phyloP scores from a whole-genome alignment of 2,888 invertebrate species.

The Drosophila stalkeri region DNA sequence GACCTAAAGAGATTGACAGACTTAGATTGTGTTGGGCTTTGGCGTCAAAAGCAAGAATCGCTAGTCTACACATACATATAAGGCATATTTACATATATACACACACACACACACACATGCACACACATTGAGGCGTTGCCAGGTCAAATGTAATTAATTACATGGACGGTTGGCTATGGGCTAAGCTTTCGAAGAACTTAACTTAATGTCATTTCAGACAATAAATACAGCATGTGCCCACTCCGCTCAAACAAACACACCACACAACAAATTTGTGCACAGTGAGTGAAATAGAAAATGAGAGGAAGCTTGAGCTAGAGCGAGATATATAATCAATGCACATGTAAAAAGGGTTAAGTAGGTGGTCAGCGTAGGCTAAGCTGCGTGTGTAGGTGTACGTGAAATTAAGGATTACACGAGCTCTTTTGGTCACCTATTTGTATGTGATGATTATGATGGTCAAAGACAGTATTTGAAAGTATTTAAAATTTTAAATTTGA shows the following conservation, averaged over 20 bases:
- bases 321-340: conserved; percentile 12
- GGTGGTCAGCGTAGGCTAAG: conserved; percentile 51
- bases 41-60: conserved; percentile 1
- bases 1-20: not conserved
- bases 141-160: conserved; percentile 53
- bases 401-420: conserved; percentile 46
- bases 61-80: conserved; percentile 21
- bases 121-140: conserved; percentile 21
- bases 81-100: not conserved
- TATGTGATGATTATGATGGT: no score
- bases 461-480: not conserved
- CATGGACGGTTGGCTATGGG: conserved; percentile 35
- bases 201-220: conserved; percentile 20
- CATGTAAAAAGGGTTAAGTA: conserved; percentile 54
- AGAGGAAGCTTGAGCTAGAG: not conserved
- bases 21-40: not conserved
- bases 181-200: conserved; percentile 20
- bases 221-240: conserved; percentile 5
- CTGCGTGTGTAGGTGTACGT: conserved; percentile 35
- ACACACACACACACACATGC: not conserved
- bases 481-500: not conserved
- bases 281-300: not conserved
- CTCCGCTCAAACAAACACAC: conserved; percentile 17
- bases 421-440: conserved; percentile 10
- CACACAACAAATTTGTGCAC: conserved; percentile 7